phyloP scores from a whole-genome alignment of 2,797 vertebrate species.

The Tympanoctomys barrerae region DNA sequence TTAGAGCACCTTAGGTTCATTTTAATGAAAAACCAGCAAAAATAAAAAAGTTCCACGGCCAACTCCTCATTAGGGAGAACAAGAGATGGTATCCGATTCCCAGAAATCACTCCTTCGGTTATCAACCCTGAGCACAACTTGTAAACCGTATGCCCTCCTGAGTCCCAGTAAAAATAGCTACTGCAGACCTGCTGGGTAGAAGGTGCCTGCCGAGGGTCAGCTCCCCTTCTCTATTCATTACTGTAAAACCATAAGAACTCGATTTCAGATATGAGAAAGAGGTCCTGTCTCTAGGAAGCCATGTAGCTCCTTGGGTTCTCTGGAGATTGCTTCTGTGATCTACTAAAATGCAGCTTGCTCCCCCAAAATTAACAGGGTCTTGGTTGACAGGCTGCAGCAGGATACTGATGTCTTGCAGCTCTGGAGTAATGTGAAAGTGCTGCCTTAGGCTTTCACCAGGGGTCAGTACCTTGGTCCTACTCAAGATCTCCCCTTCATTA shows the following conservation, averaged over 20 bases:
- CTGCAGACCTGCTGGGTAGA: not conserved
- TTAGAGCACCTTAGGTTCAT: not conserved
- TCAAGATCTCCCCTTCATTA: too few relatives aligned
- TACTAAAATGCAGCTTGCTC: not conserved
- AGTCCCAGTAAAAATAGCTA: not conserved
- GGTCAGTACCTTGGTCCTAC: not conserved
- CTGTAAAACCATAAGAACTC: not conserved
- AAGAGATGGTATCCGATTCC: not conserved
- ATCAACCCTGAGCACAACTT: not conserved
- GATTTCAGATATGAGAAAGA: not conserved
- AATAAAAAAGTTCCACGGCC: not conserved
- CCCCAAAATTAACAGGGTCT: not conserved
- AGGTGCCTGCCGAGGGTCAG: not conserved
- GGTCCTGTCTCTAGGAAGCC: not conserved
- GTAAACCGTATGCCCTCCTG: not conserved
- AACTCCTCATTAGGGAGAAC: not conserved
- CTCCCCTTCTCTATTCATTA: not conserved
- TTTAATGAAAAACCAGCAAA: not conserved
- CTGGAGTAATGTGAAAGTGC: not conserved
- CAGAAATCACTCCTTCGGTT: not conserved
- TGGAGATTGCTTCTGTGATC: not conserved
- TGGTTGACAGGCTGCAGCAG: not conserved
- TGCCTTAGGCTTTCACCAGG: not conserved
- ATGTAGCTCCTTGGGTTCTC: not conserved
- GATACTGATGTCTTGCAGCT: not conserved